Conservation (phyloP, 2,113 vertebrate genomes). For the Psammodynastes pulverulentus region DNA sequence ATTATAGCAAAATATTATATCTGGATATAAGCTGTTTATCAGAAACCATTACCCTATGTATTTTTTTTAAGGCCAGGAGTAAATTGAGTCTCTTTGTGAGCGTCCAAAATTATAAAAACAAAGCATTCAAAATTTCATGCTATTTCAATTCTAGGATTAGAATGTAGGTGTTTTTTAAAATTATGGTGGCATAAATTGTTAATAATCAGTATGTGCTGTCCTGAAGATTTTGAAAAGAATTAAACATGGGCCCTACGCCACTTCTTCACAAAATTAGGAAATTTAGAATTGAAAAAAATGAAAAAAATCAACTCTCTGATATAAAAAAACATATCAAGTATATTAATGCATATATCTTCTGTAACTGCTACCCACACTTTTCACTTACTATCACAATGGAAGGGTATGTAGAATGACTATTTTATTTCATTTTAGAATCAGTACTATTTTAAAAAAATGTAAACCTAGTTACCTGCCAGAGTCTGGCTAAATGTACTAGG, state of each 20-base stretch:
- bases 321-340: not conserved
- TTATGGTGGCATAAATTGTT: not conserved
- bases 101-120: not conserved
- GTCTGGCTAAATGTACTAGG: not conserved
- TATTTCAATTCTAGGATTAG: not conserved
- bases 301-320: not conserved
- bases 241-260: too few species aligned
- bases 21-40: not conserved
- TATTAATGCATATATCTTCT: not conserved
- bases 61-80: not conserved
- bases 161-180: not conserved
- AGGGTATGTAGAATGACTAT: not conserved
- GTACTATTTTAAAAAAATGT: not conserved
- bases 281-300: not conserved
- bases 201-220: not conserved
- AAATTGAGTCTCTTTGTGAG: not conserved
- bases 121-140: not conserved
- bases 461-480: not conserved
- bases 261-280: not conserved
- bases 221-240: not conserved
- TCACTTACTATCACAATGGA: not conserved
- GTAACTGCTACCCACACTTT: not conserved
- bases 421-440: not conserved
- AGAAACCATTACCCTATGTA: not conserved
- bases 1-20: slow-evolving; percentile 19